phyloP scores from a whole-genome alignment of 2,888 invertebrate genomes.

The Pinctada fucata region DNA sequence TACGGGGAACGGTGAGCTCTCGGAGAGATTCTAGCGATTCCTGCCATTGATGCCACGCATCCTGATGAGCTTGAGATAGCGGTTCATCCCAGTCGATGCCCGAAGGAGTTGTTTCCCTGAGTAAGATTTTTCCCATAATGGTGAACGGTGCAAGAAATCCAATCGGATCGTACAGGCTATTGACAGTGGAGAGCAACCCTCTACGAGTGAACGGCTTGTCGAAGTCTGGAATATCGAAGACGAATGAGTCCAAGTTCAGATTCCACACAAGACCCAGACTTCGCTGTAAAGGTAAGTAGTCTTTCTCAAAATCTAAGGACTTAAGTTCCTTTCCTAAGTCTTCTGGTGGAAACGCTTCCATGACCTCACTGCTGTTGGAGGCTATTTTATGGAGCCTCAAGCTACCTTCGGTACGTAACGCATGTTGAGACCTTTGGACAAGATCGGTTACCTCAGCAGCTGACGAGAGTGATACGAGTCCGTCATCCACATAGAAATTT shows the following conservation, averaged over 20 bases:
- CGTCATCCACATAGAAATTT: constrained; percentile 32
- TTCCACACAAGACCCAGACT: constrained; percentile 1
- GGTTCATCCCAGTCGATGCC: constrained; percentile 49
- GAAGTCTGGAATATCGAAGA: neutral
- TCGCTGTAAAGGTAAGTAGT: neutral
- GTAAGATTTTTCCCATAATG: constrained; percentile 43
- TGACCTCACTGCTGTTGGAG: neutral
- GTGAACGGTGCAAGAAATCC: constrained; percentile 9
- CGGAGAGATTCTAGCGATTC: constrained; percentile 35
- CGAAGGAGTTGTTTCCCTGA: constrained; percentile 24
- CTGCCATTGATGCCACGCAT: constrained; percentile 39
- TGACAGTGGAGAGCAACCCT: neutral
- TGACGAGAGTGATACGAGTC: constrained; percentile 10
- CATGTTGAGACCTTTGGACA: constrained; percentile 18
- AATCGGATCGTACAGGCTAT: neutral
- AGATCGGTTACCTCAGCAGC: neutral
- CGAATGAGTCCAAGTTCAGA: neutral
- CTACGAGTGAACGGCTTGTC: neutral
- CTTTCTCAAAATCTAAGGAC: neutral
- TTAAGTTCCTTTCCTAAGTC: constrained; percentile 5
- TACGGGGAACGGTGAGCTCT: constrained; percentile 37
- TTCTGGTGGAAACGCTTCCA: neutral
- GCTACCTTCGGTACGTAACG: constrained; percentile 3
- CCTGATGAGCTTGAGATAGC: constrained; percentile 26
- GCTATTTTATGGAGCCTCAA: neutral